Conservation (phyloP, 2,797 vertebrate species). For the Phyllotis vaccarum region DNA sequence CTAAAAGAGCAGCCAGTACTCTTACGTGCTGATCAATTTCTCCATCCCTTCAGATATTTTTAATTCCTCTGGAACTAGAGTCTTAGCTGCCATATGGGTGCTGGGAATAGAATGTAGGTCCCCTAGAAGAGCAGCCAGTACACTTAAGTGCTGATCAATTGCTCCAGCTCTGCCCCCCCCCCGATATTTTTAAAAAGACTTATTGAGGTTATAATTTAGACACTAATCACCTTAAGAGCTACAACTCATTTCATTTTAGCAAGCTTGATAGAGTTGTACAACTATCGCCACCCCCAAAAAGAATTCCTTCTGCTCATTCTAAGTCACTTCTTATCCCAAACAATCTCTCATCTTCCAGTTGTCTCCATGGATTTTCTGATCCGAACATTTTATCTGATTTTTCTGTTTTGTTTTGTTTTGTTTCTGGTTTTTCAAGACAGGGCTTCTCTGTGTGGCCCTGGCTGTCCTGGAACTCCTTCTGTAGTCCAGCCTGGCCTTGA, state of each 20-base stretch:
- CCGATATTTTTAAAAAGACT: conserved; percentile 9
- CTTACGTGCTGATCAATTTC: not conserved
- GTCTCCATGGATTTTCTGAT: not conserved
- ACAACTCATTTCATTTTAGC: conserved; percentile 21
- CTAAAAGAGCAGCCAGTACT: not conserved
- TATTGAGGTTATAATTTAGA: conserved; percentile 44
- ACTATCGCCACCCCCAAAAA: not conserved
- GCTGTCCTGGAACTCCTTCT: not conserved
- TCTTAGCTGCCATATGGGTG: not conserved
- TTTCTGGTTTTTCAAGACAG: not conserved
- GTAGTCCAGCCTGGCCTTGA: too few species aligned
- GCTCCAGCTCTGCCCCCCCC: too few species aligned
- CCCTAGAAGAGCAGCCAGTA: too few species aligned
- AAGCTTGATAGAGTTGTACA: not conserved
- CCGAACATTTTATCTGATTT: not conserved
- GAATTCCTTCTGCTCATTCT: not conserved
- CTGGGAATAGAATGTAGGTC: not conserved
- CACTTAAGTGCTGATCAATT: not conserved
- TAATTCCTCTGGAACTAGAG: not conserved
- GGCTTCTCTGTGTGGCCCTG: not conserved
- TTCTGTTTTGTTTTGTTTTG: not conserved
- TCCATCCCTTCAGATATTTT: not conserved
- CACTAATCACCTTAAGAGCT: not conserved
- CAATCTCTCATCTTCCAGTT: not conserved
- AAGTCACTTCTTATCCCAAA: not conserved